Evolutionary conservation across 2,797 vertebrate species (phyloP), one percentile per base, ranked within the genome.

Genomic region (Rhadinocentrus ornatus): DNA sequence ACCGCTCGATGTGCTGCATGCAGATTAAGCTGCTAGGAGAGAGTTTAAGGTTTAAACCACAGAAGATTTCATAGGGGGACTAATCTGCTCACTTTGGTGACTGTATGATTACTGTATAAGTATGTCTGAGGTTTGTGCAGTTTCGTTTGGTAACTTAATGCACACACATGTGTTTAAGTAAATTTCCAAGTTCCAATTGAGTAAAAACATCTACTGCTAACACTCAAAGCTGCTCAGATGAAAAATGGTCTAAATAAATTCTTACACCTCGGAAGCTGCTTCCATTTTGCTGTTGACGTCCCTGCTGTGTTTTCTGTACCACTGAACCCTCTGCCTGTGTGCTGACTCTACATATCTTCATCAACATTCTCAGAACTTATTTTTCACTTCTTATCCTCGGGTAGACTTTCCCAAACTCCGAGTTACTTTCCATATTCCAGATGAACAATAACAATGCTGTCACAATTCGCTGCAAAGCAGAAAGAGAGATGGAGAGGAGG

Each of bases 291-390:
- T 1, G 59, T 26, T 75, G 39, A 61, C 11, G 11, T 84, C 75
- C 72, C 69, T 7, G 44, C 76, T 4, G 68, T 50, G 68, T 72
- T 86, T 87, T 84, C 81, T 86, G 85, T 77, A 26, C 77, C 88
- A 73, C 44, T 78, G 79, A 82, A 81, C 85, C 65, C 62, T 75
- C 64, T 66, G 67, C 72, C 61, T 53, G 69, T 68, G 66, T 76
- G 90, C 89, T 90, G 88, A 93, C 85, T 86, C 73, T 24, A 77
- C 90, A 84, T 41, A 80, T 86, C 62, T 80, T 46, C 75, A 67
- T 74, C 65, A 24, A 46, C 18, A 10, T 78, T 73, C 73, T 77
- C 84, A 65, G 62, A 9, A 29, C 78, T 53, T 82, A 78, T 50
- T 73, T 82, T 63, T 58, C 31, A 35, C 15, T 46, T 77, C 52